Percentiles rank a stretch among this genome's conserved stretches.
These are phyloP conservation scores for Poeciliopsis turneri DNA, from an alignment of 2,797 vertebrate genomes.

Conservation along the genomic window DNA sequence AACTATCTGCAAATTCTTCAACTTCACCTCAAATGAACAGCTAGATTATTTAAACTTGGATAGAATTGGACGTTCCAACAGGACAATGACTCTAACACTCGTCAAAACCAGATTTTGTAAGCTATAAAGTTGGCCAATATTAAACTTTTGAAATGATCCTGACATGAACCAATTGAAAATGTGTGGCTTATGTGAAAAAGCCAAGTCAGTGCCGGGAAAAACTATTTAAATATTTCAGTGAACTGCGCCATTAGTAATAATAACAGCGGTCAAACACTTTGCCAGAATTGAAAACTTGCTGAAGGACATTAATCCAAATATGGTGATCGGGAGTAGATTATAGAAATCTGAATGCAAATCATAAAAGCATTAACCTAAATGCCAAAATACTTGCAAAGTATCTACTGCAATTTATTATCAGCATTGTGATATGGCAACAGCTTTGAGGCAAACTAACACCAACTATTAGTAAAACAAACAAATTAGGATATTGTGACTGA, in stretches of 20 bases:
- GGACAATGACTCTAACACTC: neutral
- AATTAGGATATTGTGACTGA: conserved; percentile 4
- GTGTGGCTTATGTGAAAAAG: neutral
- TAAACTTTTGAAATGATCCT: neutral
- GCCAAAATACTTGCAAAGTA: neutral
- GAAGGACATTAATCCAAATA: neutral
- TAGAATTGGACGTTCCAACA: neutral
- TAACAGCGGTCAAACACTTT: neutral
- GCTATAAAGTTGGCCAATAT: neutral
- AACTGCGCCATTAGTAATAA: neutral
- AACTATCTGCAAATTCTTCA: neutral
- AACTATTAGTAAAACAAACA: conserved; percentile 1
- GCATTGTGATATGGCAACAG: conserved; percentile 2
- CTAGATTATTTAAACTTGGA: neutral
- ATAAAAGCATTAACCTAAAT: neutral
- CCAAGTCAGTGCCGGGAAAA: neutral
- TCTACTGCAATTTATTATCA: conserved; percentile 8
- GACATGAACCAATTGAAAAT: neutral
- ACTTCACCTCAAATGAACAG: neutral
- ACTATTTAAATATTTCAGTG: neutral
- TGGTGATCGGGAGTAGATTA: neutral
- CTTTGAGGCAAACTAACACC: conserved; percentile 2
- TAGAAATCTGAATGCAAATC: neutral
- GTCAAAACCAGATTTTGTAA: neutral
- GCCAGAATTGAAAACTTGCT: neutral